Evolutionary conservation across 2,797 vertebrate species (phyloP).

Genomic region (Halcyon leucocephala): DNA sequence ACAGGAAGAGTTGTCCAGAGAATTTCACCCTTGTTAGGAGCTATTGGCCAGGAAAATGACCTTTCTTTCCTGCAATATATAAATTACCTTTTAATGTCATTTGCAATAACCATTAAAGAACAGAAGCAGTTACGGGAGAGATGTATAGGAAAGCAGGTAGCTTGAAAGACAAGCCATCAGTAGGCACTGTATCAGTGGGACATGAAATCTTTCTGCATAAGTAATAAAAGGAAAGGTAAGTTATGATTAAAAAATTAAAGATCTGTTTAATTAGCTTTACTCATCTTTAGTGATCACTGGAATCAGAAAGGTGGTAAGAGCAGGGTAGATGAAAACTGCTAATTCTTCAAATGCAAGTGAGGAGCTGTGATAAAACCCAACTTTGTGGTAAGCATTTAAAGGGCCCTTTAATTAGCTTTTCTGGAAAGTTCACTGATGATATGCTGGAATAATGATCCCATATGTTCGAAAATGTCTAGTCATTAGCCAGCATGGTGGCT

Average conservation of each 20-base stretch:
- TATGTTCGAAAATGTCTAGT: conserved; percentile 77
- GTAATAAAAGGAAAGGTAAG: conserved; percentile 69
- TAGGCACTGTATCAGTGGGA: conserved; percentile 7
- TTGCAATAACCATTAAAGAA: conserved; percentile 59
- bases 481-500: conserved; percentile 76
- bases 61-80: conserved; percentile 33
- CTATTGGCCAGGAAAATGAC: conserved; percentile 16
- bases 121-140: neutral
- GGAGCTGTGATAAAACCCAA: conserved; percentile 70
- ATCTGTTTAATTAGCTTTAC: conserved; percentile 71
- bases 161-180: neutral
- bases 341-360: conserved; percentile 70
- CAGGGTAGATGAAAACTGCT: conserved; percentile 52
- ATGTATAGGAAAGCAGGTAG: neutral
- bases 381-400: conserved; percentile 80
- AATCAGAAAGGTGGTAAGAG: conserved; percentile 62
- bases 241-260: conserved; percentile 69
- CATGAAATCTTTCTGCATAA: conserved; percentile 34
- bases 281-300: conserved; percentile 64
- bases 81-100: conserved; percentile 57
- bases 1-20: neutral
- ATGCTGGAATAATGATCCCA: conserved; percentile 79
- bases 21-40: conserved; percentile 24
- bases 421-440: conserved; percentile 80
- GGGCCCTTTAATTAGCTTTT: conserved; percentile 80